These are phyloP conservation scores for Otolemur garnettii DNA, from an alignment of 2,113 vertebrate species.

Conservation along the genomic window DNA sequence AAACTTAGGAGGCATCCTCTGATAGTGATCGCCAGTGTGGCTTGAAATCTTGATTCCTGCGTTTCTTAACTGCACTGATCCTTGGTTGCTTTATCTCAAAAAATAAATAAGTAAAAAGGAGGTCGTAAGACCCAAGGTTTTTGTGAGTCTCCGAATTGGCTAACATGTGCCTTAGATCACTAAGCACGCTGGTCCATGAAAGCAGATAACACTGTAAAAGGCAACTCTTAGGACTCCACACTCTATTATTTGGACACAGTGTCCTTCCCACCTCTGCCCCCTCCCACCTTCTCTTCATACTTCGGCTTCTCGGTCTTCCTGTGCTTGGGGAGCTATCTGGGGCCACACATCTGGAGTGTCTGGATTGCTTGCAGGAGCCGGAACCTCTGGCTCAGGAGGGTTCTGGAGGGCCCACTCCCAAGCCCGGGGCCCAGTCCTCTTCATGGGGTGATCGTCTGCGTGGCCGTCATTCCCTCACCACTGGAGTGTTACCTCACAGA, in stretches of 20 bases:
- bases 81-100: background rate
- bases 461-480: constrained; percentile 84
- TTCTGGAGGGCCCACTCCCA: constrained; percentile 9
- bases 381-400: background rate
- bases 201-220: background rate
- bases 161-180: background rate
- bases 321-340: background rate
- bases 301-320: background rate
- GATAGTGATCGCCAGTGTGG: background rate
- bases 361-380: rapidly evolving
- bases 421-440: constrained; percentile 21
- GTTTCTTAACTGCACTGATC: background rate
- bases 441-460: constrained; percentile 79
- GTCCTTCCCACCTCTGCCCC: background rate
- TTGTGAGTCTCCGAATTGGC: background rate
- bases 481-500: constrained; percentile 89
- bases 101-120: background rate
- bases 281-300: background rate
- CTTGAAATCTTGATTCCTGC: background rate
- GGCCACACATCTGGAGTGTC: background rate
- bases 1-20: background rate
- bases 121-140: background rate
- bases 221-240: background rate
- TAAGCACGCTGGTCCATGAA: rapidly evolving
- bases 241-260: background rate